These are phyloP conservation scores for Ophioninae sp. DNA, from an alignment of 2,888 invertebrate species.

Conservation along the genomic window DNA sequence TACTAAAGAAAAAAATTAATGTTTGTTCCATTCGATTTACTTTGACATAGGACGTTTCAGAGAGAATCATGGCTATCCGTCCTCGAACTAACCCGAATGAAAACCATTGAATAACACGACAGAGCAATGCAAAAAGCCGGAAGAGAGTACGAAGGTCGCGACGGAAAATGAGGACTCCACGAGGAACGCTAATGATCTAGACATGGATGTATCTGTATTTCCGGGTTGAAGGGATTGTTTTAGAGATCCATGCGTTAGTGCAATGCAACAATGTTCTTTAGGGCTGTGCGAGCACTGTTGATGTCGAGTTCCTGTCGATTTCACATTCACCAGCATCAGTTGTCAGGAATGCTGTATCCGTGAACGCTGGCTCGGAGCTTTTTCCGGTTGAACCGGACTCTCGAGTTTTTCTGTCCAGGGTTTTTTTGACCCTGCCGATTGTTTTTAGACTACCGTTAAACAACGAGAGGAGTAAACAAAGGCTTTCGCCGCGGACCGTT, in stretches of 20 bases:
- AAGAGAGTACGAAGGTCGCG: neutral
- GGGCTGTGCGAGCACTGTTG: neutral
- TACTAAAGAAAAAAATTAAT: too few species aligned
- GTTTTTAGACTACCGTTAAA: constrained; percentile 53
- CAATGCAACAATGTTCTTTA: neutral
- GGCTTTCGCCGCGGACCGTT: constrained; percentile 2
- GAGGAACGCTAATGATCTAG: neutral
- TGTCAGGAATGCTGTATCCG: constrained; percentile 37
- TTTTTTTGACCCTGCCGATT: constrained; percentile 20
- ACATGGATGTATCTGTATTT: neutral
- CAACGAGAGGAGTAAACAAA: constrained; percentile 58
- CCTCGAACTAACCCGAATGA: neutral
- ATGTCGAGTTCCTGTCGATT: constrained; percentile 10
- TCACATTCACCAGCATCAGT: constrained; percentile 42
- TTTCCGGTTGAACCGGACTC: constrained; percentile 39
- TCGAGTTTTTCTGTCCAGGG: constrained; percentile 42
- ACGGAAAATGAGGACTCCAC: neutral
- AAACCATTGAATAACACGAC: neutral
- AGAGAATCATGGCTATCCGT: too few species aligned
- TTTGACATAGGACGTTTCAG: too few species aligned
- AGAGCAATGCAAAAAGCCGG: neutral
- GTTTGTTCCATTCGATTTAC: too few species aligned
- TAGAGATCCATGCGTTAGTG: neutral
- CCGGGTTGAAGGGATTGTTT: neutral
- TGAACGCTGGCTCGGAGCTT: constrained; percentile 37